phyloP scores from a whole-genome alignment of 2,797 vertebrate genomes.

The Pangasius djambal region DNA sequence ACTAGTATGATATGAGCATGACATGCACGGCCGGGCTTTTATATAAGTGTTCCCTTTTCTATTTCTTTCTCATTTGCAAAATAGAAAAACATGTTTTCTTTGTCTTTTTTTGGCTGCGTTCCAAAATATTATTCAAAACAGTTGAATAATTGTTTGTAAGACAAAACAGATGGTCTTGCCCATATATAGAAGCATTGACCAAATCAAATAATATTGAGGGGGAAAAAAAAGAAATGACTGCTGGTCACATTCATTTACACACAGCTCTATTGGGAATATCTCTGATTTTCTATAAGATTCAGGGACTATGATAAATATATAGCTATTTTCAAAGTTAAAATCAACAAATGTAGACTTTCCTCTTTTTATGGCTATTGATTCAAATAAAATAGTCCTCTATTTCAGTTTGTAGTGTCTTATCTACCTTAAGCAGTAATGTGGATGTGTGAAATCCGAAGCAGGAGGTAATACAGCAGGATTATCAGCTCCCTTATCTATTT shows the following conservation, averaged over 20 bases:
- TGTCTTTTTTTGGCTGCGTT: not conserved
- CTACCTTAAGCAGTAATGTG: not conserved
- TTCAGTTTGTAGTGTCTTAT: not conserved
- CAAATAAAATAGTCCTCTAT: not conserved
- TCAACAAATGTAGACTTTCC: not conserved
- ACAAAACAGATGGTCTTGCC: not conserved
- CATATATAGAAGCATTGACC: not conserved
- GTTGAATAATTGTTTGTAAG: not conserved
- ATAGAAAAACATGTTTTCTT: not conserved
- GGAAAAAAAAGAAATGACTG: not conserved
- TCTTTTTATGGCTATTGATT: conserved; percentile 8
- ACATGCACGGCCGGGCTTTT: not conserved
- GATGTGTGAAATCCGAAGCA: not conserved
- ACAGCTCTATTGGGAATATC: not conserved
- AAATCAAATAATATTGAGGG: not conserved
- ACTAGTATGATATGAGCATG: conserved; percentile 16
- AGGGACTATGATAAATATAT: conserved; percentile 31
- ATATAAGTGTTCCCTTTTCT: not conserved
- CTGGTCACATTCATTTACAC: conserved; percentile 23
- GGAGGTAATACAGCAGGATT: not conserved
- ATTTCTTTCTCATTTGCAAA: not conserved
- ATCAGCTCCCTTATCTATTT: not conserved
- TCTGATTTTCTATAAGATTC: conserved; percentile 10
- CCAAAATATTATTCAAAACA: not conserved
- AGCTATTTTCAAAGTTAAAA: conserved; percentile 17